Evolutionary conservation across 2,797 vertebrate species (phyloP), one percentile per base, ranked within the genome.

Genomic region (Rhinoraja longicauda): DNA sequence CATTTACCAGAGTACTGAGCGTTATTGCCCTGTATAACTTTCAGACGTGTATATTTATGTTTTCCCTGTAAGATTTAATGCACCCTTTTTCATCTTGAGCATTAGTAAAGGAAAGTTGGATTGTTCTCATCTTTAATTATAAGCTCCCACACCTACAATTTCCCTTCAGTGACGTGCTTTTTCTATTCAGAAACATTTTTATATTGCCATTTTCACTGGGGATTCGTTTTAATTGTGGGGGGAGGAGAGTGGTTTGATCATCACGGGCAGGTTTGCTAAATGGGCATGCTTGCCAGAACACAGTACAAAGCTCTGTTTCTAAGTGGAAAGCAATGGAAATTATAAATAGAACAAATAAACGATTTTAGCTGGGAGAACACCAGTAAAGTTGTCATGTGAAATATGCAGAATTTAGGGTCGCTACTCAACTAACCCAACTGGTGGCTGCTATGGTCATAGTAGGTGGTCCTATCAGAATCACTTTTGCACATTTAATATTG

Each of bases 381-480:
- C 12, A 59, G n/a, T 84, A 59, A 15, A 29, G 59, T 84, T 53
- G 78, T n/a, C 81, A 57, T 29, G 81, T 24, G 26, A 59, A 84
- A n/a, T 84, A 59, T 15, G 24, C 12, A 13, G 9, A 84, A 29
- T 84, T 13, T 32, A 59, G 81, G 12, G 26, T 13, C n/a, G 26
- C 45, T 82, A 45, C 79, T 57, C 45, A 57, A 10, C 45, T 24
- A 29, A 21, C 79, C 39, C 39, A 82, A 53, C 19, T 57, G 29
- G 53, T 84, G 53, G 59, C 26, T n/a, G 81, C 53, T 84, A 0
- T 59, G 53, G 24, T 59, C 81, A 13, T 26, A 26, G 53, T 84
- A 59, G 81, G 81, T 84, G n/a, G 81, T 84, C 81, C 81, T 59
- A 59, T 59, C 81, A 84, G 17, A 84, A n/a, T 59, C 53, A 59